Conservation (phyloP, 2,113 vertebrate species). For the Seriola quinqueradiata region DNA sequence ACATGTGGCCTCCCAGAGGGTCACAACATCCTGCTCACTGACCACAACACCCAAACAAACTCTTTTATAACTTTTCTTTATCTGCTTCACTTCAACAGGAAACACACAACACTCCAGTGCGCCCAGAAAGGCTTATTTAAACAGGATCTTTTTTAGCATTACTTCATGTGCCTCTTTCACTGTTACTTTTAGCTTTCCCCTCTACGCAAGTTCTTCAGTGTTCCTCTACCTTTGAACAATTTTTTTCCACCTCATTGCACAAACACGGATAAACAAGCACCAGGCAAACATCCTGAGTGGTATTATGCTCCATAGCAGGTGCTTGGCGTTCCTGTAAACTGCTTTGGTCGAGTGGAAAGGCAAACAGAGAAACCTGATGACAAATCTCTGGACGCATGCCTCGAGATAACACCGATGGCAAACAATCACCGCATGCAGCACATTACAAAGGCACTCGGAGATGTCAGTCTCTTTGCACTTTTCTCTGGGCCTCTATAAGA, state of each 20-base stretch:
- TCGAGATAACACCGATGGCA: slow-evolving; percentile 57
- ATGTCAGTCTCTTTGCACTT: slow-evolving; percentile 24
- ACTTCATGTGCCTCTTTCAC: slow-evolving; percentile 20
- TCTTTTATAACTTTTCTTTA: slow-evolving; percentile 37
- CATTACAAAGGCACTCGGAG: slow-evolving; percentile 17
- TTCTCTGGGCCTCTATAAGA: neutral
- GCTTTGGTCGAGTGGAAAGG: slow-evolving; percentile 64
- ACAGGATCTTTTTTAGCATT: slow-evolving; percentile 28
- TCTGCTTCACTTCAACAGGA: slow-evolving; percentile 53
- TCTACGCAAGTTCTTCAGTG: slow-evolving; percentile 31
- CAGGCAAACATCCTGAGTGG: slow-evolving; percentile 72
- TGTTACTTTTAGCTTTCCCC: slow-evolving; percentile 46
- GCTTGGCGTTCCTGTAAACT: slow-evolving; percentile 58
- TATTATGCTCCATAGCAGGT: slow-evolving; percentile 66
- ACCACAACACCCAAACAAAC: slow-evolving; percentile 71
- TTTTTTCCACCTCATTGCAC: slow-evolving; percentile 36
- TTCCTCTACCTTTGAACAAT: slow-evolving; percentile 36
- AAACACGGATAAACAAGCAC: slow-evolving; percentile 74
- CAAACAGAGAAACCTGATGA: slow-evolving; percentile 67
- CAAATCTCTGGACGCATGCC: slow-evolving; percentile 60
- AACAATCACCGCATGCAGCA: slow-evolving; percentile 42
- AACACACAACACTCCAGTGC: slow-evolving; percentile 30
- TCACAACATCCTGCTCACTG: slow-evolving; percentile 66
- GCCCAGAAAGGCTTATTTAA: slow-evolving; percentile 42
- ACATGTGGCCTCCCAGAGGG: slow-evolving; percentile 48